Conservation (phyloP, 2,888 invertebrate species). For the Sarcophaga variegata region DNA sequence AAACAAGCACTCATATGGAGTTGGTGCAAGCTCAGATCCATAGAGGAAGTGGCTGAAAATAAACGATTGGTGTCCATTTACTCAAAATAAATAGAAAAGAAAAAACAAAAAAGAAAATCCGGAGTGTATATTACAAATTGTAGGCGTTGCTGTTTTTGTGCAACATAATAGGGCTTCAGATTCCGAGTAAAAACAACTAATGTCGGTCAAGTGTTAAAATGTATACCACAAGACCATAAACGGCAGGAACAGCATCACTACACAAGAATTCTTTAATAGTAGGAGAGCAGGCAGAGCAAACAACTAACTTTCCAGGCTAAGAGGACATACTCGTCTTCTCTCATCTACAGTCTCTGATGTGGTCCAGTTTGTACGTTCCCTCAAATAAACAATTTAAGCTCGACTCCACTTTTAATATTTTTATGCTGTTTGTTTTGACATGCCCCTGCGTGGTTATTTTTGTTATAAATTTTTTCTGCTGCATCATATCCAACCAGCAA, state of each 20-base stretch:
- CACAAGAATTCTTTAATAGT: too few relatives aligned
- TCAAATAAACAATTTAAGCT: too few relatives aligned
- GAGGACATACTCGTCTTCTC: too few relatives aligned
- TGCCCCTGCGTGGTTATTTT: neutral
- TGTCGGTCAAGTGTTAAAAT: slow-evolving; percentile 65
- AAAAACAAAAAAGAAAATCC: neutral
- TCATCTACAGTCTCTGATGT: too few relatives aligned
- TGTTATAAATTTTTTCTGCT: neutral
- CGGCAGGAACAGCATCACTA: too few relatives aligned
- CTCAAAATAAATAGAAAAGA: neutral
- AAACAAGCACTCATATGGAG: neutral
- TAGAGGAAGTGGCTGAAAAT: too few relatives aligned
- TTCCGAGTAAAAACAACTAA: neutral
- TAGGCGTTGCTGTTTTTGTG: slow-evolving; percentile 31
- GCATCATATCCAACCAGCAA: slow-evolving; percentile 8
- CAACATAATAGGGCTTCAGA: slow-evolving; percentile 42
- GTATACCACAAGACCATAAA: neutral
- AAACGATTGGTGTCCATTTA: too few relatives aligned
- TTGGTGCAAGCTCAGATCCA: too few relatives aligned
- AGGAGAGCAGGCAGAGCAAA: too few relatives aligned
- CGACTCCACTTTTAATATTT: slow-evolving; percentile 29
- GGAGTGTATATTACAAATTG: slow-evolving; percentile 62
- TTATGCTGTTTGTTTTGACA: slow-evolving; percentile 22
- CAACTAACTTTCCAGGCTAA: too few relatives aligned
- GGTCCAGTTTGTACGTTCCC: too few relatives aligned